Evolutionary conservation across 1,140 invertebrate genomes (phyloP).

Genomic region (Lordiphosa clarofinis): DNA sequence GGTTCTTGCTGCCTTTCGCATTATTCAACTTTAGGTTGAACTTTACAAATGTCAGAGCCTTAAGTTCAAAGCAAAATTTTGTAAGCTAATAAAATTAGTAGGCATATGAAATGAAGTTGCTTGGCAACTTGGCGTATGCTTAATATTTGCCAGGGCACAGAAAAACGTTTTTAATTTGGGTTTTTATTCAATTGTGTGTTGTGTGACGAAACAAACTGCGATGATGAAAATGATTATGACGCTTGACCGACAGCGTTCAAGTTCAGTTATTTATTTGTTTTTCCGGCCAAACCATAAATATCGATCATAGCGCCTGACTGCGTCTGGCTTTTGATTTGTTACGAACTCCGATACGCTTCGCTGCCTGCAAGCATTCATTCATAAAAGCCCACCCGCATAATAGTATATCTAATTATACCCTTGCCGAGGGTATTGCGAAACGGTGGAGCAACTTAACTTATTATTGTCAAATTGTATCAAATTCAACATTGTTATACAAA

Average conservation of each 20-base stretch:
- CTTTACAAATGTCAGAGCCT: no score
- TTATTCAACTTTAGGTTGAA: constrained; percentile 26
- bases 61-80: constrained; percentile 43
- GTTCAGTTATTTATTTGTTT: constrained; percentile 55
- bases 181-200: constrained; percentile 6
- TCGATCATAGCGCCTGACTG: constrained; percentile 59
- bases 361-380: constrained; percentile 45
- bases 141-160: constrained; percentile 16
- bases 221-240: constrained; percentile 26
- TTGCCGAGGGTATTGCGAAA: no score
- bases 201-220: constrained; percentile 1
- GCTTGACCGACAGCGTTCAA: constrained; percentile 13
- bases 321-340: constrained; percentile 44
- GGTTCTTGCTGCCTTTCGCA: neutral
- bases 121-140: constrained; percentile 43
- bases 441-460: no score
- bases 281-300: constrained; percentile 60
- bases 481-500: no score
- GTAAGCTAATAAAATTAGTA: constrained; percentile 51
- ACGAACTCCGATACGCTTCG: constrained; percentile 35
- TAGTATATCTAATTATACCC: constrained; percentile 1
- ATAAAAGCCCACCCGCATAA: constrained; percentile 34
- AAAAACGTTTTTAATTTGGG: constrained; percentile 28
- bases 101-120: constrained; percentile 53
- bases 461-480: no score